Conservation (phyloP, 2,113 vertebrate genomes). For the Spea multiplicata region DNA sequence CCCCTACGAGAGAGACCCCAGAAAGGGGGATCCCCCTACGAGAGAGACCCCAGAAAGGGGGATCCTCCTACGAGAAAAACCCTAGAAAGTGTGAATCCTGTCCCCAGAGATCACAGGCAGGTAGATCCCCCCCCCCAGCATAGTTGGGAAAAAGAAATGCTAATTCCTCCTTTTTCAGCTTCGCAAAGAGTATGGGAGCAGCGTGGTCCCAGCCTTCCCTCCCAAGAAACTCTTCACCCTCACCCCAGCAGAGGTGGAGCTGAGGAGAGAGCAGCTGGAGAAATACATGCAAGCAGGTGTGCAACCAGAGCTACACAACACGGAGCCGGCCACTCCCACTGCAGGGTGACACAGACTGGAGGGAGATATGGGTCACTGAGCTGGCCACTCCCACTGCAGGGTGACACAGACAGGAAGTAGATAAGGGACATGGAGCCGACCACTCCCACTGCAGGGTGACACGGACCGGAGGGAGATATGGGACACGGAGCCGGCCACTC, state of each 20-base stretch:
- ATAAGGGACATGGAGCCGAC: background rate
- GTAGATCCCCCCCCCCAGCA: too few relatives aligned
- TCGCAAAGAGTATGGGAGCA: slow-evolving; percentile 91
- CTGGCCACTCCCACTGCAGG: background rate
- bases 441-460: background rate
- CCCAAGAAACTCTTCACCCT: slow-evolving; percentile 98
- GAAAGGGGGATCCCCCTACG: too few relatives aligned
- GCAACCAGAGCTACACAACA: slow-evolving; percentile 41
- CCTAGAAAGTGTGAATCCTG: too few relatives aligned
- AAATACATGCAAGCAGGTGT: slow-evolving; percentile 98
- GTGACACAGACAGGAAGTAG: background rate
- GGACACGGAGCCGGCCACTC: background rate
- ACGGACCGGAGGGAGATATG: background rate
- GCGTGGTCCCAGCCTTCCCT: slow-evolving; percentile 89
- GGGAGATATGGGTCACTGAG: background rate
- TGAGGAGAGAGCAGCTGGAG: slow-evolving; percentile 93
- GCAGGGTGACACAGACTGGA: background rate
- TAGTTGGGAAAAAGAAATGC: too few relatives aligned
- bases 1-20: too few relatives aligned
- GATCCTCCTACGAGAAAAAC: background rate
- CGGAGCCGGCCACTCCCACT: background rate
- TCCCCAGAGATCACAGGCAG: background rate
- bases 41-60: too few relatives aligned
- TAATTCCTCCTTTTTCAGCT: slow-evolving; percentile 66
- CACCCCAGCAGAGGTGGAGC: slow-evolving; percentile 90